Evolutionary conservation across 2,797 vertebrate genomes (phyloP).

Genomic region (Pseudotriccus pelzelni): DNA sequence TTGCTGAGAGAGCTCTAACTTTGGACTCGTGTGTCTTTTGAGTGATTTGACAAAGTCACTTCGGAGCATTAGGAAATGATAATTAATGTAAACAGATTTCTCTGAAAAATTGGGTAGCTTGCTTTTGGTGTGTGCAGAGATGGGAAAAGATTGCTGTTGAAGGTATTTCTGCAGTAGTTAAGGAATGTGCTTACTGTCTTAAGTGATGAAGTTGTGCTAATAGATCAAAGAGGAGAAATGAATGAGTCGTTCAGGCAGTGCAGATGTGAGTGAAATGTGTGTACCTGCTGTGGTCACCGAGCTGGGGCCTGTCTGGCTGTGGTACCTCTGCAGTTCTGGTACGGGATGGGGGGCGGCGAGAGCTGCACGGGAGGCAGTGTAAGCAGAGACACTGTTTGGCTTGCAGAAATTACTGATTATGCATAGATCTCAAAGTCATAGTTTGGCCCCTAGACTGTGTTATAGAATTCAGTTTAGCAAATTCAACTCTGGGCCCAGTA

Average conservation of each 20-base stretch:
- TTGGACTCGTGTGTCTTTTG: not conserved
- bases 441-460: not conserved
- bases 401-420: not conserved
- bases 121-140: not conserved
- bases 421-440: not conserved
- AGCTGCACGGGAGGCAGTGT: not conserved
- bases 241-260: not conserved
- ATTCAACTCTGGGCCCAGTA: not conserved
- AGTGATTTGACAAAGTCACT: not conserved
- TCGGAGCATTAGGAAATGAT: not conserved
- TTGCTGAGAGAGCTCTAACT: not conserved
- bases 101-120: not conserved
- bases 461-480: not conserved
- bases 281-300: not conserved
- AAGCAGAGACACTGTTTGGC: not conserved
- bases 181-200: not conserved
- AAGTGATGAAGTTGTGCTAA: not conserved
- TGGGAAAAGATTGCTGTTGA: not conserved
- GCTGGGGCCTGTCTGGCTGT: not conserved
- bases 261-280: not conserved
- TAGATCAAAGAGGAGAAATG: not conserved
- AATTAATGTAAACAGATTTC: not conserved
- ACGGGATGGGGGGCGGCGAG: rapidly evolving
- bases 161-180: not conserved
- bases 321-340: not conserved